These are phyloP conservation scores for Chaetodon trifascialis DNA, from an alignment of 2,113 vertebrate genomes.

Conservation along the genomic window DNA sequence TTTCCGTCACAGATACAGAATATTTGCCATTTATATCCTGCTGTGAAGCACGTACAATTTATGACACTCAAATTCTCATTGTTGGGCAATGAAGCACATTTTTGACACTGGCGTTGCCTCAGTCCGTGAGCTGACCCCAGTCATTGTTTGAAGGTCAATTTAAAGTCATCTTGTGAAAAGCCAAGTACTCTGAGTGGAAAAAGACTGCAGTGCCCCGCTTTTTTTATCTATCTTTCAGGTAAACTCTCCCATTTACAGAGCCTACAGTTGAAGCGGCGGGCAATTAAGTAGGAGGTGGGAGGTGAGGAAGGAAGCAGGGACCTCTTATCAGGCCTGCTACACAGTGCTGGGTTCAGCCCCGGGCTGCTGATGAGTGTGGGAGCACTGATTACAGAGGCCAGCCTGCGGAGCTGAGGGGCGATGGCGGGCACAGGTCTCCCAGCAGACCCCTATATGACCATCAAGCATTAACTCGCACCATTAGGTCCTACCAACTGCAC, in stretches of 20 bases:
- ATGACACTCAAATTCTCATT: not conserved
- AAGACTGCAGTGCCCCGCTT: slow-evolving; percentile 30
- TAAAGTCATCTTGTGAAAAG: slow-evolving; percentile 23
- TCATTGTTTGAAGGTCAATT: slow-evolving; percentile 37
- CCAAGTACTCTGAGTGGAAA: slow-evolving; percentile 20
- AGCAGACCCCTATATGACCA: slow-evolving; percentile 39
- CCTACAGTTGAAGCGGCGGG: slow-evolving; percentile 31
- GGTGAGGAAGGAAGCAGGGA: slow-evolving; percentile 45
- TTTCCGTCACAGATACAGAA: slow-evolving; percentile 26
- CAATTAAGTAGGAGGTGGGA: slow-evolving; percentile 53
- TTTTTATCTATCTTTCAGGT: slow-evolving; percentile 46
- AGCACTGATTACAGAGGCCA: slow-evolving; percentile 59
- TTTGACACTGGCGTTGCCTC: not conserved
- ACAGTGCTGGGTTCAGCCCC: slow-evolving; percentile 40
- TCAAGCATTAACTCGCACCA: slow-evolving; percentile 41
- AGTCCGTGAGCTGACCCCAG: not conserved
- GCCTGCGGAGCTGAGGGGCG: slow-evolving; percentile 39
- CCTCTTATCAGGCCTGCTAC: slow-evolving; percentile 67
- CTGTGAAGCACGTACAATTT: slow-evolving; percentile 4
- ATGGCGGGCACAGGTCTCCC: slow-evolving; percentile 49
- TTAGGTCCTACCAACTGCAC: slow-evolving; percentile 29
- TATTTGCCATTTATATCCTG: not conserved
- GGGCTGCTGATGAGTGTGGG: slow-evolving; percentile 52
- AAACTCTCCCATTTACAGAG: slow-evolving; percentile 44
- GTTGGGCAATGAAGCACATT: slow-evolving; percentile 16